Base-by-base conservation (phyloP, 1,140 invertebrate species). In the Panulirus ornatus region DNA sequence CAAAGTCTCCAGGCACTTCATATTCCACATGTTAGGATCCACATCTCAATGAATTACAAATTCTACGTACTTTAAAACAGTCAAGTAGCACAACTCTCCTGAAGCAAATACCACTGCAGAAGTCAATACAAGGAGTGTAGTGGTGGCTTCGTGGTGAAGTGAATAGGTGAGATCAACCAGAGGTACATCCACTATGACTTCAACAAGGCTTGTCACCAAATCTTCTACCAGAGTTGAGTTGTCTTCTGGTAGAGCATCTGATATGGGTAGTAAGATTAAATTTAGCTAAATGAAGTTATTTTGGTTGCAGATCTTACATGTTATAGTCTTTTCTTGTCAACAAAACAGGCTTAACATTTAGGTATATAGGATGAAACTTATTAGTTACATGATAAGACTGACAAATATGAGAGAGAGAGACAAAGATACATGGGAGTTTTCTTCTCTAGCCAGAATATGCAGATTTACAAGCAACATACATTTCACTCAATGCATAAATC, bases 141-240 rank as follows among this genome's bases (percentile, higher is more conserved):
- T 95, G 71, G 95, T 91, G 36, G 94, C 93, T 92, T 95, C 95
- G 11, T 94, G 92, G 73, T 94, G 94, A 14, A 95, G 92, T 42
- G 93, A 93, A 92, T 95, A 94, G 6, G 95, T 95, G 82, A 94
- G 93, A 51, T 79, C 86, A 42, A 70, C 92, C 19, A 95, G 93
- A 19, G 95, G 94, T 34, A 95, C 93, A 92, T 95, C 94, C 34
- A 95, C 94, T 19, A 95, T 82, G 40, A 95, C 94, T 91, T 94
- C 94, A 42, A 95, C 93, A 6, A 95, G 92, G 8, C 94, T 93
- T 40, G 75, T 84, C 70, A 92, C 54, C 88, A 92, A 70, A 34
- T 91, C 87, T 38, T 88, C 85, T 34, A 92, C 91, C 16, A 88
- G 81, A 27, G 6, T 82, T 34, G 51, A 51, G 34, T 71, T 89